Conservation (phyloP, 2,797 vertebrate species). For the Poecilia velifera region DNA sequence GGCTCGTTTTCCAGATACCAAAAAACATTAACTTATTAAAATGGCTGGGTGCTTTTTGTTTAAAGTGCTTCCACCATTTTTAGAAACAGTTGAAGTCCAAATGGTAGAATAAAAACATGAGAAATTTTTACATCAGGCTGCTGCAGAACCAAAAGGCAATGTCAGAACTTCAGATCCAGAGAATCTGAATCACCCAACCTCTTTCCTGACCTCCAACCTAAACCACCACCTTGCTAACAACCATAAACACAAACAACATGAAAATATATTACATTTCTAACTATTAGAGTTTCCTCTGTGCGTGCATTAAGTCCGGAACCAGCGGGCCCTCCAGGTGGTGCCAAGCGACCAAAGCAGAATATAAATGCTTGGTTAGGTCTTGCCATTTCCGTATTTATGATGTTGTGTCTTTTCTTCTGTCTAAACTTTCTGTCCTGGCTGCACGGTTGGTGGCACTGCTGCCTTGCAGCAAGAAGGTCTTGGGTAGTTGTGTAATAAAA, state of each 20-base stretch:
- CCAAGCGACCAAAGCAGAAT: not conserved
- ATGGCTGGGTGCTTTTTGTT: too few species aligned
- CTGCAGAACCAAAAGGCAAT: not conserved
- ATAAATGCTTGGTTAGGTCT: not conserved
- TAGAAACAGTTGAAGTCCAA: too few species aligned
- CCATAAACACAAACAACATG: not conserved
- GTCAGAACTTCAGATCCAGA: not conserved
- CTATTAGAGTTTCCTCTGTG: not conserved
- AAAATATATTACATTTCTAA: not conserved
- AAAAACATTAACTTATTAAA: too few species aligned
- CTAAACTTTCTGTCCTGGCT: not conserved
- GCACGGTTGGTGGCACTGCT: not conserved
- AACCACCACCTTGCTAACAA: not conserved
- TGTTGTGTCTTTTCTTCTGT: not conserved
- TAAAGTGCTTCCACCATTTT: too few species aligned
- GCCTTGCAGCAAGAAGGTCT: not conserved
- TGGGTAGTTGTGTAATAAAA: not conserved
- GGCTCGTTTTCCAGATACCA: too few species aligned
- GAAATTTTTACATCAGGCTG: not conserved
- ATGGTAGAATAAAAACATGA: too few species aligned
- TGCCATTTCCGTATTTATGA: not conserved
- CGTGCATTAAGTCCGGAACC: not conserved
- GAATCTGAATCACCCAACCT: not conserved
- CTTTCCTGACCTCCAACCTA: not conserved
- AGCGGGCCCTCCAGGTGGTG: not conserved